A percentile compares a stretch with the other conserved stretches of the same genome.
Conservation (phyloP, 2,888 invertebrate genomes). For the Nebria salina region DNA sequence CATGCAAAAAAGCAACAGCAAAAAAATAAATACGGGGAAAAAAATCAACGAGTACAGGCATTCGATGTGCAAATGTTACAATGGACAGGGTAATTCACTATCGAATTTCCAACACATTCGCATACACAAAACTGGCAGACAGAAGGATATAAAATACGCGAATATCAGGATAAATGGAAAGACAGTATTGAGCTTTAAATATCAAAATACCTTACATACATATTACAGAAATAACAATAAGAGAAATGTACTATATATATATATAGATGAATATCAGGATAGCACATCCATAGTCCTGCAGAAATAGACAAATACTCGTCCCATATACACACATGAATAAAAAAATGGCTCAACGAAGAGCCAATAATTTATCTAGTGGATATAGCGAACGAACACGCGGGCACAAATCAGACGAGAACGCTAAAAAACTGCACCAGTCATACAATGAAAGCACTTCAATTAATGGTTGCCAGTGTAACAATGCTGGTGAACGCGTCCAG, state of each 20-base stretch:
- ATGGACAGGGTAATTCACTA: constrained; percentile 46
- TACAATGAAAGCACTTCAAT: constrained; percentile 45
- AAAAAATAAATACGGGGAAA: not conserved
- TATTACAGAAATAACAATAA: too few relatives aligned
- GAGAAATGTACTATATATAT: too few relatives aligned
- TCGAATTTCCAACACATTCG: constrained; percentile 43
- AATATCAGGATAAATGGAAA: not conserved
- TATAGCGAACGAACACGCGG: constrained; percentile 4
- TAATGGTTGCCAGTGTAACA: constrained; percentile 42
- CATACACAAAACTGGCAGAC: not conserved
- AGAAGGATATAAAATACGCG: constrained; percentile 23
- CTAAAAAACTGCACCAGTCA: constrained; percentile 39
- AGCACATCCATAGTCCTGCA: too few relatives aligned
- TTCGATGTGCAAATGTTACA: constrained; percentile 45
- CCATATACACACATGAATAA: not conserved
- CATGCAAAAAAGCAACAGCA: constrained; percentile 6
- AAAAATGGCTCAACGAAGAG: constrained; percentile 13
- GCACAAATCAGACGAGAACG: constrained; percentile 39
- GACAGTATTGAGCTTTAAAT: not conserved
- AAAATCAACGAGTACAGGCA: constrained; percentile 1
- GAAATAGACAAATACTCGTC: too few relatives aligned
- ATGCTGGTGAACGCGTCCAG: constrained; percentile 31
- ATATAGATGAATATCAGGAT: too few relatives aligned
- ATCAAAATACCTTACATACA: too few relatives aligned
- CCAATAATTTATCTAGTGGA: constrained; percentile 44